Evolutionary conservation across 1,140 invertebrate genomes (phyloP), one percentile per base, ranked within the genome.

Genomic region (Drosophila littoralis): DNA sequence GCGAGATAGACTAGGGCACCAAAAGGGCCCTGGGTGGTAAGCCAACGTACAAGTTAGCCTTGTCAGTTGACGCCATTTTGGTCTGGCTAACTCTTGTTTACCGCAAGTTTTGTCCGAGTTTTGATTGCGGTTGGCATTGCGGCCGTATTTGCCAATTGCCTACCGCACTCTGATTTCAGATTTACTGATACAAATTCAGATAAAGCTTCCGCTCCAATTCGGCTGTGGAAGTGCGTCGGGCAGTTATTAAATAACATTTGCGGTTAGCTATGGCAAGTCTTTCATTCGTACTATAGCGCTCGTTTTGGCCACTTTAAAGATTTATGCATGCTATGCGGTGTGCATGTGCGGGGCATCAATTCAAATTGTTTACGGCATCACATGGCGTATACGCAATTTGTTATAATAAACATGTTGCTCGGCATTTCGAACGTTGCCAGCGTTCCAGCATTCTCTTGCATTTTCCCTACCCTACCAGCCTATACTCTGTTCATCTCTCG

Each of bases 371-470:
- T 72, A 88, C 70, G 83, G 82, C 75, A 70, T 76, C 79, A 86
- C 83, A 88, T 82, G 82, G 82, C 71, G 82, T 85, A 85, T 86
- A 77, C 83, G 75, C 83, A 86, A 86, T 86, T 86, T 82, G 75
- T 88, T 88, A 88, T 88, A 86, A 82, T 86, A 86, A 88, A 88
- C 82, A 86, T 88, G 82, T 86, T 88, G 83, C 83, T 82, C 63
- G 55, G 61, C 79, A 66, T 55, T 68, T 60, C 51, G 55, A 57
- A 22, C 67, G 43, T 22, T 57, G 10, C 8, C 38, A 7, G 28
- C 51, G 45, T 7, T 51, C 57, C 59, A 32, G 54, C 38, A 28
- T 73, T 51, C 32, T 9, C n/a, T 6, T 7, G 17, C 46, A 12
- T 42, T 40, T 15, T 28, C 22, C 4, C 4, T 28, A 28, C 60